Conservation (phyloP, 2,797 vertebrate genomes). For the Chanos chanos region DNA sequence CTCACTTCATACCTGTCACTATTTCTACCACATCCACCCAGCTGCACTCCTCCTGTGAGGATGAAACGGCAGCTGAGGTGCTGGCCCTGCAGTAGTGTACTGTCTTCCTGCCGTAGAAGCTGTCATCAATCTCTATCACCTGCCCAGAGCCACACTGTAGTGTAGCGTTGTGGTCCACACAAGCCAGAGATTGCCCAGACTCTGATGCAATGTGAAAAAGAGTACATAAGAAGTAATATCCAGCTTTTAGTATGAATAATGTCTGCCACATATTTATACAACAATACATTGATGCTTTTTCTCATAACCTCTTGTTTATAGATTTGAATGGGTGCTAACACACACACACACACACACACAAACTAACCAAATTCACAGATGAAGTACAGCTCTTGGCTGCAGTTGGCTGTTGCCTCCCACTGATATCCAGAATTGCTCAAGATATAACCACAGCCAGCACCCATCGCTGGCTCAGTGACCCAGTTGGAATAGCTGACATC, state of each 20-base stretch:
- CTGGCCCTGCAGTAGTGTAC: constrained; percentile 76
- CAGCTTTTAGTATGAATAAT: too few relatives aligned
- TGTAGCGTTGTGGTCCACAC: constrained; percentile 79
- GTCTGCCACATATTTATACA: too few relatives aligned
- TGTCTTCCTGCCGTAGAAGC: constrained; percentile 82
- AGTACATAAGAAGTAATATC: neutral
- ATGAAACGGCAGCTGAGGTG: constrained; percentile 16
- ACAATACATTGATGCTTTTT: too few relatives aligned
- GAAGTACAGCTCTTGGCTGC: constrained; percentile 80
- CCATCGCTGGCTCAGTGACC: constrained; percentile 56
- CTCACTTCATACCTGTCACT: constrained; percentile 75
- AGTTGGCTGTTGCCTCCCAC: constrained; percentile 80
- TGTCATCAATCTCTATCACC: constrained; percentile 80
- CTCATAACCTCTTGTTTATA: neutral
- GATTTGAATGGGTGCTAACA: neutral
- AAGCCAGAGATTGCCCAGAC: constrained; percentile 75
- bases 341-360: too few relatives aligned
- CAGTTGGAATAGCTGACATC: constrained; percentile 84
- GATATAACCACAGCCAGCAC: constrained; percentile 74
- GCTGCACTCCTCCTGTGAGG: constrained; percentile 73
- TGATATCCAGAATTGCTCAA: constrained; percentile 72
- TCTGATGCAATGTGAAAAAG: constrained; percentile 62
- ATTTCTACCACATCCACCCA: constrained; percentile 79
- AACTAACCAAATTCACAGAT: constrained; percentile 87
- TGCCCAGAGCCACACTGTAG: constrained; percentile 86